Evolutionary conservation across 1,140 invertebrate species (phyloP).

Genomic region (Meteorus sp.): DNA sequence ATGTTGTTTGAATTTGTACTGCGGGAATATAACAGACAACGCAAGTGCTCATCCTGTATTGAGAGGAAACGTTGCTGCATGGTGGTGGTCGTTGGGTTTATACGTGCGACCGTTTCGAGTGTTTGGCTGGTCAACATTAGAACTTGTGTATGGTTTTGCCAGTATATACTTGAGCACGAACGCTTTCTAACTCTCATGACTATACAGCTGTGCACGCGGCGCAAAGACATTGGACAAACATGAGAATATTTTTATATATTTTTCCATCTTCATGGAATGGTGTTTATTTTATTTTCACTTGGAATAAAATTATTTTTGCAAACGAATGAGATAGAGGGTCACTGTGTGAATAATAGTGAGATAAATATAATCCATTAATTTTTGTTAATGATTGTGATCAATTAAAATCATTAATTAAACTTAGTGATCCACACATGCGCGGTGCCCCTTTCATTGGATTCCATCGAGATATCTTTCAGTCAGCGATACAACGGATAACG

Average conservation of each 20-base stretch:
- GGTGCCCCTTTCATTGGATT: background rate
- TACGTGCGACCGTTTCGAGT: background rate
- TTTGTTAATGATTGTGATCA: slow-evolving; percentile 1
- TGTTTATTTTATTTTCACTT: no score
- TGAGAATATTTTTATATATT: no score
- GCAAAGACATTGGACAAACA: background rate
- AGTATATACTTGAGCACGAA: slow-evolving; percentile 1
- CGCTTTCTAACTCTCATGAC: slow-evolving; percentile 13
- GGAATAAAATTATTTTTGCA: no score
- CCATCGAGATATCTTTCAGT: background rate
- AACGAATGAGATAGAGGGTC: no score
- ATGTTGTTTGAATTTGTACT: no score
- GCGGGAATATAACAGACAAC: no score
- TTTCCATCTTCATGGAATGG: no score
- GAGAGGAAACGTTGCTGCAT: background rate
- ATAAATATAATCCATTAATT: background rate
- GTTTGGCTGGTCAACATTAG: slow-evolving; percentile 24
- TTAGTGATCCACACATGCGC: background rate
- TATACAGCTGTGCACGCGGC: background rate
- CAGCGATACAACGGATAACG: background rate
- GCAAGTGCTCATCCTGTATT: no score
- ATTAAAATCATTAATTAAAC: slow-evolving; percentile 6
- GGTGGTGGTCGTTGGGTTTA: background rate
- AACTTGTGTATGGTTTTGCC: slow-evolving; percentile 23
- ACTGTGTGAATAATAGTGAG: no score